Evolutionary conservation across 2,888 invertebrate genomes (phyloP), one percentile per base, ranked within the genome.

Genomic region (Hyles lineata): DNA sequence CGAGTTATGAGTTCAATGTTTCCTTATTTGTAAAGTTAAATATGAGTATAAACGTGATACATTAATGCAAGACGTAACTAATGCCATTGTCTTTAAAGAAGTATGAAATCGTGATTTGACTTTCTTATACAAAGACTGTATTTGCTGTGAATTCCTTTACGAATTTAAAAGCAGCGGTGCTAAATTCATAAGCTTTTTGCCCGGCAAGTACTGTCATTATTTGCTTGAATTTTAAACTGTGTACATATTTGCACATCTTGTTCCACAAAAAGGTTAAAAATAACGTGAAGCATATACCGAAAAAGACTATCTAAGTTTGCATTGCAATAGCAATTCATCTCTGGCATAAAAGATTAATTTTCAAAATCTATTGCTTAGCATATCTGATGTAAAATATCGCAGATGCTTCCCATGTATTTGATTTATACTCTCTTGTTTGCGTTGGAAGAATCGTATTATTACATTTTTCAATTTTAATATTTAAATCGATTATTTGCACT

Each of bases 1-100:
- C 79, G 80, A 75, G 83, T 90, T 90, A 90, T 88, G 89, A 88
- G 92, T 90, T 89, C 90, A 90, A 87, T 85, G 90, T 88, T 89
- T 89, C 87, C 82, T 82, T 86, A 87, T 85, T 88, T 86, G 84
- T 82, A 76, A 77, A 50, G 50, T 43, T 67, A 67, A 67, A 67
- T 50, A 76, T 80, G 80, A 82, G 82, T 82, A 80, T 82, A 80
- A 80, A 78, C 71, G 32, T 70, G 58, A 70, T 58, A n/a, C 67
- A 67, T 67, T 67, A 67, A 67, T 67, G 67, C 67, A 67, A 67
- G 50, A 55, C 71, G 80, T 81, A 78, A 77, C 79, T 77, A 79
- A 77, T 78, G 79, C 82, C 81, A 78, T 77, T 77, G 74, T 74
- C 79, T 81, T 73, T 76, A 73, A 72, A 69, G 69, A 70, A 74